These are phyloP conservation scores for Stichodactyla mertensii DNA, from an alignment of 64 coral and sea anemone genomes.

Conservation along the genomic window DNA sequence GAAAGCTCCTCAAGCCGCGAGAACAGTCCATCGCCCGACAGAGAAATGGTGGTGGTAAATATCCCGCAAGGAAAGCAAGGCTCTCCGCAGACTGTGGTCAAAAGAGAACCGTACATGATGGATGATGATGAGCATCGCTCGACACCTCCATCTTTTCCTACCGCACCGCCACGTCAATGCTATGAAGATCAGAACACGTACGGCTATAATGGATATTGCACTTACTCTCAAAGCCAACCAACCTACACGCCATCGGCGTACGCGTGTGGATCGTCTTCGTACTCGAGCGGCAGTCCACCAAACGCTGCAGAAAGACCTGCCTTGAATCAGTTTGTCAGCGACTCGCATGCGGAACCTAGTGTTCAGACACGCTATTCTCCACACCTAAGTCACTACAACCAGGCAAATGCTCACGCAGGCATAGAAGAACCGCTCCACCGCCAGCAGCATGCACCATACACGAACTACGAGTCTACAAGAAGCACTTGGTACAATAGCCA, in stretches of 20 bases:
- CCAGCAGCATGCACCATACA: constrained; percentile 49
- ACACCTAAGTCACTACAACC: constrained; percentile 81
- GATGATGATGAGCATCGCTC: constrained; percentile 47
- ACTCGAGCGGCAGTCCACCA: constrained; percentile 36
- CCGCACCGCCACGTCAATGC: constrained; percentile 42
- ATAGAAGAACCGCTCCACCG: constrained; percentile 51
- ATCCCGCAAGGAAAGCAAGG: constrained; percentile 25
- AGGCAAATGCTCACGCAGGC: constrained; percentile 39
- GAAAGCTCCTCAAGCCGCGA: constrained; percentile 31
- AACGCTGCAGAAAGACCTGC: constrained; percentile 43
- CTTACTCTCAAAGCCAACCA: constrained; percentile 19
- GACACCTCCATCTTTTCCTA: constrained; percentile 81
- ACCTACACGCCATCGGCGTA: background rate
- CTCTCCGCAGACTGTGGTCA: constrained; percentile 37
- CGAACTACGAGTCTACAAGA: constrained; percentile 33
- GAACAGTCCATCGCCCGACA: constrained; percentile 35
- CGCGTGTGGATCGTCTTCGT: constrained; percentile 40
- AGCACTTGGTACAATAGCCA: constrained; percentile 34
- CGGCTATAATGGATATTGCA: constrained; percentile 24
- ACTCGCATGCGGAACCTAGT: constrained; percentile 31
- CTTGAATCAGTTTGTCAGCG: constrained; percentile 33
- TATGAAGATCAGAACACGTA: constrained; percentile 49
- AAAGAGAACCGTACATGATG: constrained; percentile 75
- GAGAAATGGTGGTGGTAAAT: constrained; percentile 45
- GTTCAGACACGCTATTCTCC: constrained; percentile 62